Evolutionary conservation across 1,140 invertebrate species (phyloP).

Genomic region (Pissodes strobi): DNA sequence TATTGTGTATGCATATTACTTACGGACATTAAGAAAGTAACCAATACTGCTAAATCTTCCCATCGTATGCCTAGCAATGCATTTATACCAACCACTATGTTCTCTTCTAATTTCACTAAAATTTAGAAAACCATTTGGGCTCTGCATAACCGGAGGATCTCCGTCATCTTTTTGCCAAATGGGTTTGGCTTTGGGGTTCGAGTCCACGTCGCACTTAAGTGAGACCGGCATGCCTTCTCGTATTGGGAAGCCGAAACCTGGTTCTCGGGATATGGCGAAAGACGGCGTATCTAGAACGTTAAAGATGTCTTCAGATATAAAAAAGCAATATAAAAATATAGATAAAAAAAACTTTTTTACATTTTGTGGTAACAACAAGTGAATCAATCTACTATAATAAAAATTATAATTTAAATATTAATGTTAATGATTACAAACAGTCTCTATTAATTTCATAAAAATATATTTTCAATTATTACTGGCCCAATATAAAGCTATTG

Average conservation of each 20-base stretch:
- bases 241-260: constrained; percentile 85
- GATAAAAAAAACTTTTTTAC: too few relatives aligned
- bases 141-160: constrained; percentile 68
- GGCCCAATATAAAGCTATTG: too few relatives aligned
- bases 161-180: constrained; percentile 77
- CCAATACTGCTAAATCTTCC: constrained; percentile 85
- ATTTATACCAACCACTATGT: constrained; percentile 89
- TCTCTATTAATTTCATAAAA: too few relatives aligned
- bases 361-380: too few relatives aligned
- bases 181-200: constrained; percentile 84
- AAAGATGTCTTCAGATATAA: too few relatives aligned
- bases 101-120: constrained; percentile 75
- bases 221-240: constrained; percentile 83
- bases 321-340: too few relatives aligned
- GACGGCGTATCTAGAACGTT: constrained; percentile 82
- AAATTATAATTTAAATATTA: too few relatives aligned
- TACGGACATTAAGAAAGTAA: constrained; percentile 79
- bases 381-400: too few relatives aligned
- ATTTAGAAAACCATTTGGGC: constrained; percentile 77
- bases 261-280: constrained; percentile 85
- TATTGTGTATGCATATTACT: too few relatives aligned
- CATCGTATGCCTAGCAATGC: constrained; percentile 78
- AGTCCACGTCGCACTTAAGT: constrained; percentile 87
- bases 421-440: too few relatives aligned
- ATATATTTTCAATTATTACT: too few relatives aligned